These are phyloP conservation scores for Streptopelia turtur DNA, from an alignment of 2,797 vertebrate genomes.

Conservation along the genomic window DNA sequence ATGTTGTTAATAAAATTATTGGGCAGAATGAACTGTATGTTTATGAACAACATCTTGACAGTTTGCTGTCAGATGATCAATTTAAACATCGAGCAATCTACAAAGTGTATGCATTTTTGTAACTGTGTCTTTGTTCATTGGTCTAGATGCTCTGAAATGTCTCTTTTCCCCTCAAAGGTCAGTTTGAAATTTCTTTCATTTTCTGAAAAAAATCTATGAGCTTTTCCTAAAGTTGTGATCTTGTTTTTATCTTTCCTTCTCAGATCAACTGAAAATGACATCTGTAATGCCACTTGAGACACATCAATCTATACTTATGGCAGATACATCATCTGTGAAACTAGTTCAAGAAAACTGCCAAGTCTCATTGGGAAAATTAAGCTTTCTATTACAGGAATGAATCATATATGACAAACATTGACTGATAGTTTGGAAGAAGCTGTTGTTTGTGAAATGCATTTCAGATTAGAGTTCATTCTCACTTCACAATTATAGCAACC, in stretches of 20 bases:
- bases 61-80: neutral
- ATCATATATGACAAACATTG: conserved; percentile 42
- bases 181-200: conserved; percentile 29
- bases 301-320: neutral
- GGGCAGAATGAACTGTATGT: neutral
- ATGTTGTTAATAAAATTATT: neutral
- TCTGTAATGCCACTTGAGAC: neutral
- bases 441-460: neutral
- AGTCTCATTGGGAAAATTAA: conserved; percentile 43
- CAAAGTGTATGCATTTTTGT: neutral
- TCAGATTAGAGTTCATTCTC: neutral
- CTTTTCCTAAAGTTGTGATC: conserved; percentile 15
- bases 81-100: neutral
- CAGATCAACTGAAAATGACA: conserved; percentile 11
- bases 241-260: conserved; percentile 12
- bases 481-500: neutral
- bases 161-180: conserved; percentile 8
- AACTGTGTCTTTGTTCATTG: conserved; percentile 28
- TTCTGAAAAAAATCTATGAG: neutral
- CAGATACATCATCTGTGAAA: conserved; percentile 39
- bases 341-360: conserved; percentile 33
- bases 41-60: neutral
- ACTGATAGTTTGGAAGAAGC: conserved; percentile 1
- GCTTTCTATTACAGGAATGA: conserved; percentile 38
- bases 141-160: neutral